Percentiles rank a stretch among this genome's conserved stretches.
These are phyloP conservation scores for Eulemur macaco DNA, from an alignment of 2,113 vertebrate genomes.

Conservation along the genomic window DNA sequence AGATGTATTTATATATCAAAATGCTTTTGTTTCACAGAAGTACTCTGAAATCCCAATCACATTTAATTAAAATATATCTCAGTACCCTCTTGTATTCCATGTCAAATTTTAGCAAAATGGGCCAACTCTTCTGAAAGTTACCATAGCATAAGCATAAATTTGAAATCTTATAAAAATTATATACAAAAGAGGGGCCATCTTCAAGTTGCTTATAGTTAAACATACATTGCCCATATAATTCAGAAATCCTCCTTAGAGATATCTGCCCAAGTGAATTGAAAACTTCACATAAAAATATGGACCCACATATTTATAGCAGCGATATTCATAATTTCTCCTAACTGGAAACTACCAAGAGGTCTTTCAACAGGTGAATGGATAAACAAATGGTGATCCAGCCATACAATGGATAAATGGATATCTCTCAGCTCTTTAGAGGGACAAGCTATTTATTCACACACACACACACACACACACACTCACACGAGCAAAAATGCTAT, in stretches of 20 bases:
- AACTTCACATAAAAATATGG: neutral
- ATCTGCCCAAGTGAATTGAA: neutral
- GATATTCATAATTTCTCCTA: neutral
- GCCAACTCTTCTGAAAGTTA: neutral
- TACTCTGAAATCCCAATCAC: neutral
- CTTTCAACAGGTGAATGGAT: neutral
- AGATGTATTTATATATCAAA: neutral
- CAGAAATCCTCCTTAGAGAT: neutral
- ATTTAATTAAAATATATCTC: neutral
- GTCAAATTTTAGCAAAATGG: neutral
- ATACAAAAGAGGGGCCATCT: neutral
- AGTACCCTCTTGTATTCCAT: too few relatives aligned
- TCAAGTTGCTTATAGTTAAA: neutral
- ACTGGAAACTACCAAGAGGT: neutral
- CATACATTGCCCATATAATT: neutral
- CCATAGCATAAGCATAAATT: neutral
- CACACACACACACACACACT: too few relatives aligned
- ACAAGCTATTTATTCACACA: neutral
- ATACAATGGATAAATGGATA: too few relatives aligned
- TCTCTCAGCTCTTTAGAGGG: neutral
- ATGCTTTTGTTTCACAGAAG: neutral
- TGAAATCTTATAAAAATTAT: neutral
- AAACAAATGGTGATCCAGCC: neutral
- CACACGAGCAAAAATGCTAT: neutral
- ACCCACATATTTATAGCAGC: neutral